Percentiles rank a stretch among this genome's conserved stretches.
Conservation (phyloP, 2,888 invertebrate genomes). For the Leptarthrus brevirostris region DNA sequence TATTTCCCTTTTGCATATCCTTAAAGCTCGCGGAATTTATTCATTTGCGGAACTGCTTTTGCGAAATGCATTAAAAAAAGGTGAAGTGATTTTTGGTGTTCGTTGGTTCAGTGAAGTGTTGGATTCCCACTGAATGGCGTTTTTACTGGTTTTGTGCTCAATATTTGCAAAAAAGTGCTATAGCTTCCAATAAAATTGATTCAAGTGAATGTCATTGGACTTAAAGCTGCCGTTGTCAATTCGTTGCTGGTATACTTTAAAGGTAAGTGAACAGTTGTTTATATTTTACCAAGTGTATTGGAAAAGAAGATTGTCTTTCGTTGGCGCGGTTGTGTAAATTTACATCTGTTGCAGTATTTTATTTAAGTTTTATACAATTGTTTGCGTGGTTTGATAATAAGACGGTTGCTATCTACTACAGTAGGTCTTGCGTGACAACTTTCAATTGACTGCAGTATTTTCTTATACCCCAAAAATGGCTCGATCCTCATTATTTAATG, state of each 20-base stretch:
- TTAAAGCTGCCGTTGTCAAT: not conserved
- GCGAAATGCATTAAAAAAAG: not conserved
- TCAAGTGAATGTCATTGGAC: too few relatives aligned
- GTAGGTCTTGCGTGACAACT: too few relatives aligned
- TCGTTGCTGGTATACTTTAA: slow-evolving; percentile 2
- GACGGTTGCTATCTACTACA: too few relatives aligned
- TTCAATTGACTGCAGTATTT: too few relatives aligned
- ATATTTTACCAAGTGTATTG: not conserved
- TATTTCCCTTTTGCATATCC: not conserved
- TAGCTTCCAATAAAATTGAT: not conserved
- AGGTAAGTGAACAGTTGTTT: slow-evolving; percentile 4
- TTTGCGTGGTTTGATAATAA: too few relatives aligned
- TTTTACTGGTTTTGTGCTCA: slow-evolving; percentile 12
- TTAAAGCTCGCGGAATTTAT: not conserved
- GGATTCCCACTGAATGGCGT: not conserved
- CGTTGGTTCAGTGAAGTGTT: slow-evolving; percentile 14
- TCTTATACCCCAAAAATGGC: too few relatives aligned
- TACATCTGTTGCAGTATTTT: too few relatives aligned
- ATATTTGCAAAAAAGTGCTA: too few relatives aligned
- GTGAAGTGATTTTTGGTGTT: slow-evolving; percentile 4
- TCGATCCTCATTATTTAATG: too few relatives aligned
- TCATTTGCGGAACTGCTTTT: too few relatives aligned
- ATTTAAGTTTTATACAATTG: too few relatives aligned
- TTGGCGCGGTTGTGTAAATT: too few relatives aligned
- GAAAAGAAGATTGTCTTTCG: not conserved